phyloP scores from a whole-genome alignment of 2,797 vertebrate genomes.

The Melanotaenia pygmaea region DNA sequence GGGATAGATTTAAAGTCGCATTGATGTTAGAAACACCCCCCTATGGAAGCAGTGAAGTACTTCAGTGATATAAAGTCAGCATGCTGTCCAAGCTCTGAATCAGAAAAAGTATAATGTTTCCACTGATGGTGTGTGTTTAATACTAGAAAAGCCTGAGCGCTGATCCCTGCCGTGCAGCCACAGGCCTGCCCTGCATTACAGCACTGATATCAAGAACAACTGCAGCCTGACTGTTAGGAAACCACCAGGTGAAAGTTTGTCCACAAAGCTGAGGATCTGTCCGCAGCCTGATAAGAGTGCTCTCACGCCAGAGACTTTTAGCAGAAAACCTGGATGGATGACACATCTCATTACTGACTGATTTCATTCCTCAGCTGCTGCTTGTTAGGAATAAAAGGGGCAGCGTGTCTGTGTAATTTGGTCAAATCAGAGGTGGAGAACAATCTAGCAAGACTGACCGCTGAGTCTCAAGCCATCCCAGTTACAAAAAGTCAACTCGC shows the following conservation, averaged over 20 bases:
- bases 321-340: neutral
- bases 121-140: slow-evolving; percentile 53
- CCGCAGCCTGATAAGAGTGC: neutral
- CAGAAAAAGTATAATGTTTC: slow-evolving; percentile 54
- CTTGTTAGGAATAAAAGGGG: slow-evolving; percentile 8
- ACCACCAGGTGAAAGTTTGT: neutral
- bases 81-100: slow-evolving; percentile 28
- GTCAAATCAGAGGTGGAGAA: slow-evolving; percentile 17
- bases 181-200: slow-evolving; percentile 17
- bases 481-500: neutral
- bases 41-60: slow-evolving; percentile 13
- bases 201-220: slow-evolving; percentile 6
- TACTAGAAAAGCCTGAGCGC: slow-evolving; percentile 40
- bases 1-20: slow-evolving; percentile 13
- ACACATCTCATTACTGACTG: neutral
- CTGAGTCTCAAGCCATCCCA: neutral
- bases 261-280: neutral
- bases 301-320: neutral
- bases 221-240: neutral
- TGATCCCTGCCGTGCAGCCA: slow-evolving; percentile 33
- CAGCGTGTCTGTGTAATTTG: neutral
- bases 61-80: slow-evolving; percentile 34
- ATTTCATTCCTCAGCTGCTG: slow-evolving; percentile 1
- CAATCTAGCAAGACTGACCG: neutral
- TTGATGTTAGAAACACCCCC: slow-evolving; percentile 17